Evolutionary conservation across 2,113 vertebrate genomes (phyloP), one percentile per base, ranked within the genome.

Genomic region (Plecturocebus donacophilus): DNA sequence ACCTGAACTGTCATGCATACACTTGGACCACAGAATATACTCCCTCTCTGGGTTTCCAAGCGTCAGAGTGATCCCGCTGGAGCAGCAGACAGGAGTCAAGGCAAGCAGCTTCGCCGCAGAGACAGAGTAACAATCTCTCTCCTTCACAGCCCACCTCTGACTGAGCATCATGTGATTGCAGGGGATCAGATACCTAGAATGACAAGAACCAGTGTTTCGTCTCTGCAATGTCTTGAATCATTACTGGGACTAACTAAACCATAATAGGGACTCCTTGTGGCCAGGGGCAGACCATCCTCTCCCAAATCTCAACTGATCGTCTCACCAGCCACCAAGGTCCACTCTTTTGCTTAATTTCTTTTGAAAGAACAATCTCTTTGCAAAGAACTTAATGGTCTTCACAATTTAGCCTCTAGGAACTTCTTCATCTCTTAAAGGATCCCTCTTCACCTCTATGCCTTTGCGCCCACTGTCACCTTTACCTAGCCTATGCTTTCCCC

Each of bases 161-260:
- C 99, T 99, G 98, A 99, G 96, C 99, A 99, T 99, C 98, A 99
- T 99, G 98, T 99, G 99, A 98, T 99, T 99, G 98, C 99, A 99
- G 0, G 99, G 99, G 98, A 99, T 99, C 98, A 99, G 99, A 96
- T 99, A 99, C 98, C 99, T 99, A 98, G 56, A 97, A 98, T 1
- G 97, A 64, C 77, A 98, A 45, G 38, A 87, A 16, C 30, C 7
- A 0, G 0, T 4, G 0, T 61, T 96, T 54, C 52, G 42, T 64
- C 25, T 84, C 56, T 2, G 9, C 5, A 3, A 21, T 1, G 49
- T 12, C 81, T 4, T 8, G 8, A n/a, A 19, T 25, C 45, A 38
- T 19, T 5, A 17, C 1, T 16, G 16, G 49, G 35, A 3, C 87
- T 16, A 23, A 68, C n/a, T 21, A 6, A 70, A 38, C 32, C 4